Evolutionary conservation across 2,888 invertebrate species (phyloP).

Genomic region (Conops quadrifasciatus): DNA sequence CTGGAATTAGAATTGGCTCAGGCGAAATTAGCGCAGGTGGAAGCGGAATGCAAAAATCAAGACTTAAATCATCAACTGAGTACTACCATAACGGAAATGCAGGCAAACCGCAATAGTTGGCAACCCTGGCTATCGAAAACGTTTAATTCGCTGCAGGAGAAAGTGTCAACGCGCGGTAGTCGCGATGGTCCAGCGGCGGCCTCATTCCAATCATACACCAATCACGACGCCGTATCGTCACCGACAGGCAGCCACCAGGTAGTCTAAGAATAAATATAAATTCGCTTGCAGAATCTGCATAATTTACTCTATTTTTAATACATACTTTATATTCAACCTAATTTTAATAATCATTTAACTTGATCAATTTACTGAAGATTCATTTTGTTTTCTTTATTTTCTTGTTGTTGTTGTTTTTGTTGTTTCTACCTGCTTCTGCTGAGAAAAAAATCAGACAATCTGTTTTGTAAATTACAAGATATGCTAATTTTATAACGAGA

Average conservation of each 20-base stretch:
- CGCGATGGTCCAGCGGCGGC: constrained; percentile 50
- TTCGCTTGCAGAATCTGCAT: not conserved
- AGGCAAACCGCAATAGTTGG: constrained; percentile 70
- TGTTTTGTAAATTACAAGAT: not conserved
- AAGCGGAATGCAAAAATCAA: constrained; percentile 96
- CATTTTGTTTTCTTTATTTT: constrained; percentile 10
- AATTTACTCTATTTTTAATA: constrained; percentile 1
- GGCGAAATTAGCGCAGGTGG: constrained; percentile 95
- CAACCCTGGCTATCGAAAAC: constrained; percentile 96
- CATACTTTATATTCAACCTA: constrained; percentile 20
- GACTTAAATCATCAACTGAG: constrained; percentile 91
- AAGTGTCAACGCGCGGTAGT: constrained; percentile 58
- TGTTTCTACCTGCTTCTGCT: not conserved
- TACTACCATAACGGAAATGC: constrained; percentile 81
- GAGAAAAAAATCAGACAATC: not conserved
- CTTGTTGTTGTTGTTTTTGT: constrained; percentile 16
- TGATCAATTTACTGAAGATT: not conserved
- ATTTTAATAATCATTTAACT: constrained; percentile 16
- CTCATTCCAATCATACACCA: constrained; percentile 65
- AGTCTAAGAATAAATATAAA: constrained; percentile 41
- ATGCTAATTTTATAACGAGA: too few species aligned
- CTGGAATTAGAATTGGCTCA: constrained; percentile 95
- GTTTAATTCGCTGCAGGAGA: constrained; percentile 68
- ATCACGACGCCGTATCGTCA: constrained; percentile 57
- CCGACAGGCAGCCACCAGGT: constrained; percentile 63